phyloP scores from a whole-genome alignment of 2,797 vertebrate genomes.

The Leptatherina wallacei region DNA sequence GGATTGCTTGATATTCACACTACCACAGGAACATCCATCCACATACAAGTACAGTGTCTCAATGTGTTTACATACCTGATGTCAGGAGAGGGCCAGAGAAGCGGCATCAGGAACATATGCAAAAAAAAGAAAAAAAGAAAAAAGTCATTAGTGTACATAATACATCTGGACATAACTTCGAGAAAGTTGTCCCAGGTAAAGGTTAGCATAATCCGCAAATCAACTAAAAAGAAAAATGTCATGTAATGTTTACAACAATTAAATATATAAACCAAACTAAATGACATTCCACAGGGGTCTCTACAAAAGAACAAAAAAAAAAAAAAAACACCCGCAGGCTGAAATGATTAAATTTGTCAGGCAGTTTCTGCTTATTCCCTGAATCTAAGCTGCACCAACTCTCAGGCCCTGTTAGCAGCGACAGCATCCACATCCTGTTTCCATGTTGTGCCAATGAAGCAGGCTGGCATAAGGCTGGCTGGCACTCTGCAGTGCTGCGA shows the following conservation, averaged over 20 bases:
- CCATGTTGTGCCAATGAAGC: constrained; percentile 53
- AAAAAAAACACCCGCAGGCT: constrained; percentile 53
- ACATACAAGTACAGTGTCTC: background rate
- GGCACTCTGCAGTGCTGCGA: constrained; percentile 62
- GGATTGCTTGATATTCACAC: background rate
- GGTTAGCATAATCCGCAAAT: constrained; percentile 10
- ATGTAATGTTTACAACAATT: constrained; percentile 60
- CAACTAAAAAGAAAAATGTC: constrained; percentile 43
- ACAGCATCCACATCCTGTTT: constrained; percentile 60
- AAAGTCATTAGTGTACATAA: constrained; percentile 35
- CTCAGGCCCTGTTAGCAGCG: constrained; percentile 54
- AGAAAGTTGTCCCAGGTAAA: background rate
- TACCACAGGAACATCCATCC: background rate
- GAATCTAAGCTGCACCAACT: constrained; percentile 55
- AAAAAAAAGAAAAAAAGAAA: constrained; percentile 41
- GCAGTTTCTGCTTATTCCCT: constrained; percentile 49
- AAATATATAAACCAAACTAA: constrained; percentile 63
- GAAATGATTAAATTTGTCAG: constrained; percentile 65
- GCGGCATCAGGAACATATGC: constrained; percentile 36
- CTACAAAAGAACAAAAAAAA: constrained; percentile 31
- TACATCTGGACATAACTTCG: constrained; percentile 1
- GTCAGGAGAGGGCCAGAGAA: background rate
- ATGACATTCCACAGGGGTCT: constrained; percentile 51
- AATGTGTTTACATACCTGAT: constrained; percentile 69
- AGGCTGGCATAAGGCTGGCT: constrained; percentile 62